These are phyloP conservation scores for Gymnoscopelus microlampas DNA, from an alignment of 2,797 vertebrate species.

Conservation along the genomic window DNA sequence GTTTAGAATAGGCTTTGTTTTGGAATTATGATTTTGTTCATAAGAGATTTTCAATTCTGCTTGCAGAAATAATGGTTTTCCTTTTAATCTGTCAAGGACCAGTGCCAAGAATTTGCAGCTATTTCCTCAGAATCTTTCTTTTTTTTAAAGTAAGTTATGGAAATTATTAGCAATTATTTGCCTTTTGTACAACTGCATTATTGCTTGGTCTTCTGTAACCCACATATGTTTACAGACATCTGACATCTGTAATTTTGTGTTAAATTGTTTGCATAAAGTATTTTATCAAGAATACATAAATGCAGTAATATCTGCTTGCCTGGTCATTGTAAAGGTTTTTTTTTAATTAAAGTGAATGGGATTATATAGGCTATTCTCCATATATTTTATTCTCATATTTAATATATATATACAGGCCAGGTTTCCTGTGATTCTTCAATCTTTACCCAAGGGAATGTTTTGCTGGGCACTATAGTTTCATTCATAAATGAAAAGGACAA, in stretches of 20 bases:
- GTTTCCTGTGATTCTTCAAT: no score
- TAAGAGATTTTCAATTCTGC: constrained; percentile 27
- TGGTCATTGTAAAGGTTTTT: background rate
- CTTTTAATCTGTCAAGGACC: constrained; percentile 43
- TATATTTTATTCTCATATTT: no score
- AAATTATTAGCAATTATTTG: constrained; percentile 11
- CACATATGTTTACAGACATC: constrained; percentile 16
- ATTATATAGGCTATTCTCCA: no score
- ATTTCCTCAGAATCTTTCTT: constrained; percentile 1
- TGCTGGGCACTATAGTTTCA: no score
- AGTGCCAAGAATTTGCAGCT: constrained; percentile 49
- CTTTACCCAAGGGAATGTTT: no score
- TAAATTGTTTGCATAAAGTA: constrained; percentile 41
- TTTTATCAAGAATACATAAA: constrained; percentile 66
- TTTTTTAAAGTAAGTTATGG: constrained; percentile 3
- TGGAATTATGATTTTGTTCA: constrained; percentile 15
- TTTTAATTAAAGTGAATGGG: background rate
- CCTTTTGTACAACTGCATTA: constrained; percentile 26
- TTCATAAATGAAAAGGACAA: no score
- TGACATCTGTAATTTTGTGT: constrained; percentile 25
- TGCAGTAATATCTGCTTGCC: constrained; percentile 1
- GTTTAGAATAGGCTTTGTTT: background rate
- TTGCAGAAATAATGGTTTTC: constrained; percentile 20
- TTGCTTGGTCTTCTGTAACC: constrained; percentile 24
- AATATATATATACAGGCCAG: no score